Evolutionary conservation across 2,888 invertebrate genomes (phyloP).

Genomic region (Macrosoma leucophasiata): DNA sequence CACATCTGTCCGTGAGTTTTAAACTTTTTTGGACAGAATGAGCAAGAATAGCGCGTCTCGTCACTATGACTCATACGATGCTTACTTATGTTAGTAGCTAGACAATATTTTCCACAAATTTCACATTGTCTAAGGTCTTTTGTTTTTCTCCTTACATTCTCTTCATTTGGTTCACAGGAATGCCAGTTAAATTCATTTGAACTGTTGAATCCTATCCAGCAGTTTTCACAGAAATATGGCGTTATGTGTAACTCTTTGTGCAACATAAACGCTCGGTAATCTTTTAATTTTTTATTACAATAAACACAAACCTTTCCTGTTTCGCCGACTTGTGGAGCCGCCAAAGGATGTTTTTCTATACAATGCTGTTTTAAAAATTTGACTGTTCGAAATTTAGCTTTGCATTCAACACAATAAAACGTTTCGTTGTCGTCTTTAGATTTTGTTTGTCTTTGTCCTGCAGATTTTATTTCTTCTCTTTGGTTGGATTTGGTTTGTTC

Average conservation of each 20-base stretch:
- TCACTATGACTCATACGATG: conserved; percentile 66
- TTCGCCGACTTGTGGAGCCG: conserved; percentile 39
- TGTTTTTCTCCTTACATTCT: conserved; percentile 41
- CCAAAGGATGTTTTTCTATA: conserved; percentile 43
- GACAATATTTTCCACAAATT: conserved; percentile 69
- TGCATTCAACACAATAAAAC: conserved; percentile 63
- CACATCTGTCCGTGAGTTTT: conserved; percentile 64
- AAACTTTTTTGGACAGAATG: conserved; percentile 66
- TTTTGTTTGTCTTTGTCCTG: no score
- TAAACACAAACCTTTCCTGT: conserved; percentile 63
- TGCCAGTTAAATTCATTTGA: conserved; percentile 43
- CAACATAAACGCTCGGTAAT: conserved; percentile 54
- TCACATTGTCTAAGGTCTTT: conserved; percentile 56
- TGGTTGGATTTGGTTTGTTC: conserved; percentile 29
- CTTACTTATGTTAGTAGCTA: conserved; percentile 61
- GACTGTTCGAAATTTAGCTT: conserved; percentile 46
- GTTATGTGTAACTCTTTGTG: conserved; percentile 62
- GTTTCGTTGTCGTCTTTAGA: no score
- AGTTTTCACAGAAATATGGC: conserved; percentile 61
- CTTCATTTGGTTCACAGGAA: conserved; percentile 46
- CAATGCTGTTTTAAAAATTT: conserved; percentile 52
- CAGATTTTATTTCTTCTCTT: conserved; percentile 20
- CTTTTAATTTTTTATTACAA: conserved; percentile 65
- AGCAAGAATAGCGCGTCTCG: conserved; percentile 57
- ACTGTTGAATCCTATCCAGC: conserved; percentile 61